phyloP scores from a whole-genome alignment of 2,888 invertebrate species.

The Pristionchus exspectatus region DNA sequence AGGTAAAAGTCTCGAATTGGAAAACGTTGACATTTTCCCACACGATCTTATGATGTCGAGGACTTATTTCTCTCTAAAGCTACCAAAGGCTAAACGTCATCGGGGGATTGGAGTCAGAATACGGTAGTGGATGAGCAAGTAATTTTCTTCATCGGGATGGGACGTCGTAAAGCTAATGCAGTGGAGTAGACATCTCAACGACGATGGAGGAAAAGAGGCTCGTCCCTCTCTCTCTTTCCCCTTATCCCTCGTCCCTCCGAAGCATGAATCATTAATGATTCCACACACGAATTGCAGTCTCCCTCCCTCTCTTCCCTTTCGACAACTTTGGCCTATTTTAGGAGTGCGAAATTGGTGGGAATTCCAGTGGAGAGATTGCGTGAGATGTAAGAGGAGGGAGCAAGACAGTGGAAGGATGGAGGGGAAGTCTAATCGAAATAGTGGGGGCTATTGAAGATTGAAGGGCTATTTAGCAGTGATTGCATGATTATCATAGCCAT shows the following conservation, averaged over 20 bases:
- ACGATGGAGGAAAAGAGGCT: constrained; percentile 29
- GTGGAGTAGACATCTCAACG: constrained; percentile 6
- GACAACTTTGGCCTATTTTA: constrained; percentile 11
- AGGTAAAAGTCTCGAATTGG: too few species aligned
- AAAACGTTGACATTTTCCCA: not conserved
- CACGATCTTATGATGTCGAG: not conserved
- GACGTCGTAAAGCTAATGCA: constrained; percentile 47
- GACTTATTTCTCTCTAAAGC: too few species aligned
- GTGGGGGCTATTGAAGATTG: not conserved
- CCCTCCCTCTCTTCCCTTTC: not conserved
- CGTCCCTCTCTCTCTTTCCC: not conserved
- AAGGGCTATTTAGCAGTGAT: not conserved
- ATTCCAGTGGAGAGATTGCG: constrained; percentile 5
- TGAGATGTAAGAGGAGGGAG: not conserved
- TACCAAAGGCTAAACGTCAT: too few species aligned
- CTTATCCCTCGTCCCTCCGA: not conserved
- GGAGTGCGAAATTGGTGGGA: constrained; percentile 16
- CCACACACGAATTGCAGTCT: constrained; percentile 20
- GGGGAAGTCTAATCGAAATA: not conserved
- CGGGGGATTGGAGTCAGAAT: not conserved
- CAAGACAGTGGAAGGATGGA: not conserved
- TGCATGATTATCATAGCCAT: not conserved
- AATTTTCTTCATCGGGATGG: not conserved
- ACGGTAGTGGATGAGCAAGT: not conserved
- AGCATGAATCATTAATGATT: constrained; percentile 43